A percentile compares a stretch with the other conserved stretches of the same genome.
Conservation (phyloP, 2,113 vertebrate genomes). For the Oncorhynchus mykiss region DNA sequence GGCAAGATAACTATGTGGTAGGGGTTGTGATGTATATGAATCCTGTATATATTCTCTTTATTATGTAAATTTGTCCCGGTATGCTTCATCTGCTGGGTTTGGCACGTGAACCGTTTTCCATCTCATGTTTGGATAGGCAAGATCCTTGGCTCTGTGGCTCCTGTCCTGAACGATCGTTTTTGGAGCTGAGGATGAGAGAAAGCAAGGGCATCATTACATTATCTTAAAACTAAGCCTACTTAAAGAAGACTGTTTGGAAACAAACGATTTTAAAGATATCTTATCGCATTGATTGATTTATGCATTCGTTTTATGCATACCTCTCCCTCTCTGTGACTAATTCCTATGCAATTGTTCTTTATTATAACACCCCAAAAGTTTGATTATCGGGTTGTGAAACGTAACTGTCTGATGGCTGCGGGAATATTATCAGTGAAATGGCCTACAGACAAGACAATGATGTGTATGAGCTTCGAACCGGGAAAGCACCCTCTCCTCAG, state of each 20-base stretch:
- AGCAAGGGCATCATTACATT: not conserved
- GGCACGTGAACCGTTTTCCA: constrained; percentile 81
- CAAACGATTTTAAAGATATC: not conserved
- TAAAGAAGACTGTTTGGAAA: not conserved
- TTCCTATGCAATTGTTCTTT: not conserved
- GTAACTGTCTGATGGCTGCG: no score
- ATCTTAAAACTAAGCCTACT: not conserved
- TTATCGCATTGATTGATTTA: not conserved
- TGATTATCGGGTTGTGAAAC: not conserved
- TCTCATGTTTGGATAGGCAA: constrained; percentile 70
- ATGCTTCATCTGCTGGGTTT: constrained; percentile 71
- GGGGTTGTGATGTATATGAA: constrained; percentile 58
- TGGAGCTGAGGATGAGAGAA: not conserved
- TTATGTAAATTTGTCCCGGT: constrained; percentile 76
- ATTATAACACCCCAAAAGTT: not conserved
- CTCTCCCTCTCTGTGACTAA: no score
- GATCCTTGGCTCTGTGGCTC: constrained; percentile 53
- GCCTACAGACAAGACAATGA: no score
- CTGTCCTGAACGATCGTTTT: constrained; percentile 24
- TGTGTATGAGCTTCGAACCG: no score
- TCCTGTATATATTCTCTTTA: constrained; percentile 69
- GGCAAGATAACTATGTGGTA: constrained; percentile 41
- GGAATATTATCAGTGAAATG: no score
- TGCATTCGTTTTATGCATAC: not conserved
- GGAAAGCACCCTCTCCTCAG: no score